Percentiles rank a stretch among this genome's conserved stretches.
Evolutionary conservation across 2,797 vertebrate species (phyloP).

Genomic region (Phataginus tetradactyla): DNA sequence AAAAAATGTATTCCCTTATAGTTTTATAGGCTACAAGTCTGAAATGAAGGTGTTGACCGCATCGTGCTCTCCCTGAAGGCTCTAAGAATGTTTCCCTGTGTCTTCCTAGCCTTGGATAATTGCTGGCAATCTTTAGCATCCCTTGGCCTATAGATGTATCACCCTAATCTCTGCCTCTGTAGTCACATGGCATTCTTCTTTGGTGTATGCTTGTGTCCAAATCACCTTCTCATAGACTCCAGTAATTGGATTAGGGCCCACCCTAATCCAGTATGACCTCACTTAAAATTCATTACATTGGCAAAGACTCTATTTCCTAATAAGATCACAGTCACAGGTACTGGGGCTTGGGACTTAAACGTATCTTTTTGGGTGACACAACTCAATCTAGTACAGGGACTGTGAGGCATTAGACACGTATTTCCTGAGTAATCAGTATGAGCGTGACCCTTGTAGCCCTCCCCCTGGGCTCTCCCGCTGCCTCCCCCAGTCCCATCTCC

Average conservation of each 20-base stretch:
- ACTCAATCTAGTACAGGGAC: not conserved
- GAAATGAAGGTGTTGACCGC: not conserved
- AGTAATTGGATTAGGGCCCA: not conserved
- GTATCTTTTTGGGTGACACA: not conserved
- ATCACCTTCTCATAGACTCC: not conserved
- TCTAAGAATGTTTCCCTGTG: fast-evolving
- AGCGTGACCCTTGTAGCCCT: not conserved
- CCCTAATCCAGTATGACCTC: not conserved
- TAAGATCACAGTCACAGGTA: not conserved
- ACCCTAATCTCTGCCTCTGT: not conserved
- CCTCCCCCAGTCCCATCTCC: not conserved
- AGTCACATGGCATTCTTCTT: not conserved
- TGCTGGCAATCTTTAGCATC: not conserved
- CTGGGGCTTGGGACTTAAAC: not conserved
- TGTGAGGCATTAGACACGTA: not conserved
- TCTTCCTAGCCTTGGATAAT: not conserved
- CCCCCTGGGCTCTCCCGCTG: too few species aligned
- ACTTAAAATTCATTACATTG: not conserved
- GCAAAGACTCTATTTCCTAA: not conserved
- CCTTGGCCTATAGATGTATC: not conserved
- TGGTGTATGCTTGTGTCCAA: not conserved
- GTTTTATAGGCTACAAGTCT: not conserved
- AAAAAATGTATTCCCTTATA: not conserved
- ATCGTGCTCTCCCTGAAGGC: not conserved
- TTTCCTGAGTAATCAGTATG: not conserved